phyloP scores from a whole-genome alignment of 35 echinoderm and acorn worm species.

The Amphiura filiformis region DNA sequence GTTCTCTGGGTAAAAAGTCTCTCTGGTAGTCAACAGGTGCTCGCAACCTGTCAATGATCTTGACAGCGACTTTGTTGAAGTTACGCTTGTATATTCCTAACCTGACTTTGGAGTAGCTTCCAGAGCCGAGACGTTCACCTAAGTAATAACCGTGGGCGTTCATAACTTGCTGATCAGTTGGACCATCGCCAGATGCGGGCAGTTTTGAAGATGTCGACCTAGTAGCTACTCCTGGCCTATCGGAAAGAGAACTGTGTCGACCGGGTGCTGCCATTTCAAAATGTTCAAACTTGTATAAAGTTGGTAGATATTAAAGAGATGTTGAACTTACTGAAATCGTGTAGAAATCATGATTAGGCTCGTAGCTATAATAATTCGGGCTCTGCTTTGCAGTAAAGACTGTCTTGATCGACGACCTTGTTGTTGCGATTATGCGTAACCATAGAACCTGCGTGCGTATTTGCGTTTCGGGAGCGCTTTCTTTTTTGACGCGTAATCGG shows the following conservation, averaged over 20 bases:
- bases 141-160: conserved; percentile 53
- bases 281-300: no score
- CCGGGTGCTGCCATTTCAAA: no score
- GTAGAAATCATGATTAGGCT: no score
- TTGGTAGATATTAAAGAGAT: no score
- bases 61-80: conserved; percentile 64
- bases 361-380: no score
- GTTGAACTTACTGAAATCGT: no score
- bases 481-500: no score
- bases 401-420: no score
- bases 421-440: no score
- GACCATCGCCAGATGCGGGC: background rate
- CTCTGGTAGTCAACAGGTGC: conserved; percentile 82
- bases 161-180: conserved; percentile 64
- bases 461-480: no score
- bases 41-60: conserved; percentile 85
- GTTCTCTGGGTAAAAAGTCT: conserved; percentile 80
- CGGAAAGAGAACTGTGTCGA: background rate
- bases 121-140: conserved; percentile 68
- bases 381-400: no score
- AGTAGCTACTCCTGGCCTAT: background rate
- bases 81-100: conserved; percentile 51
- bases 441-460: no score
- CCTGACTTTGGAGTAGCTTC: conserved; percentile 94
- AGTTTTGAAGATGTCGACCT: background rate